Evolutionary conservation across 2,113 vertebrate species (phyloP), one percentile per base, ranked within the genome.

Genomic region (Notothenia coriiceps): DNA sequence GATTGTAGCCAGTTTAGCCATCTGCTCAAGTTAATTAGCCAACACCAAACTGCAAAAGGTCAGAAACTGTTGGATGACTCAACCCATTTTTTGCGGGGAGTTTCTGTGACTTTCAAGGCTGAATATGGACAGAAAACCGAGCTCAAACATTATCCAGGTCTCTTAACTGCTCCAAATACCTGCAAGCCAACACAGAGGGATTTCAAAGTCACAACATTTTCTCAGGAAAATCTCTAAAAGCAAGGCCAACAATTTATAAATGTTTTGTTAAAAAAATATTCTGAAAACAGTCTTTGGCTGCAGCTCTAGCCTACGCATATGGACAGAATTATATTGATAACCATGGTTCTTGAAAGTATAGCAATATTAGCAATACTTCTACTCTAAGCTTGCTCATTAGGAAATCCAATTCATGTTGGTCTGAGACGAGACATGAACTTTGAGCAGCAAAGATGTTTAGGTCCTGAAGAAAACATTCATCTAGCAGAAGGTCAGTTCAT

Each of bases 11-110:
- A 55, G 44, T 84, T 79, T 33, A 3, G 54, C 57, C 67, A 81
- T 82, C 69, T 83, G 80, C 50, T 69, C 61, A 80, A 81, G 67
- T 70, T 50, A 88, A 82, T 83, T 87, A 80, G 17, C 69, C 50
- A 67, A 72, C 68, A 70, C 82, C 63, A 72, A 71, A 75, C 40
- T 59, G 49, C 33, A 46, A 82, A 84, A 86, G 77, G 79, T 83
- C 86, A 80, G 61, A 76, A 77, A 70, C 50, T 66, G 22, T 55
- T 57, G 25, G 60, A 85, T 70, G 55, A 76, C 65, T 83, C 79
- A 69, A 67, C 33, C 60, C 29, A 69, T 87, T 52, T 29, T 62
- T 44, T 77, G 69, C 60, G 65, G 15, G 22, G 2, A 65, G 18
- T 67, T 85, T 83, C 29, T 72, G 72, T 73, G 62, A 57, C 50